Base-by-base conservation (phyloP, 2,888 invertebrate species). In the Drosophila anomelani region DNA sequence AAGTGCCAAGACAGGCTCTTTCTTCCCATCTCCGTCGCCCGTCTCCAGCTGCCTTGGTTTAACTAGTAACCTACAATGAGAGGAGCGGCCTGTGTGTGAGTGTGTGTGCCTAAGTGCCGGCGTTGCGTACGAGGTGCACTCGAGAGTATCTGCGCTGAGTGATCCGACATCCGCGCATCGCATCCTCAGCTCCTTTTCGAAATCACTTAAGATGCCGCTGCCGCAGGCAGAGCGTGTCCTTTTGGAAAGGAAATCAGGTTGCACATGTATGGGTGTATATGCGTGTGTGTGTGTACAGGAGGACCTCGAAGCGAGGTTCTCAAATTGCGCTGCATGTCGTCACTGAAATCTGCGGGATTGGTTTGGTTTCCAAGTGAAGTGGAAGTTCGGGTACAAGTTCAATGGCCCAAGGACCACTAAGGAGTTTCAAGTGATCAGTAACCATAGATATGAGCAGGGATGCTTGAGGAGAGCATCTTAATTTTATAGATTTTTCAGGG, bases 1-100 rank as follows among this genome's bases (percentile, higher is more conserved):
- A 60, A 76, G 88, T 81, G 87, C 72, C 87, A 51, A 51, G 51
- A 51, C 51, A 34, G 51, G 51, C 51, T 51, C 51, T 15, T 34
- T 78, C 73, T 20, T 23, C 39, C 44, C 51, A 13, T 20, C 57
- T 66, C 72, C 34, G 23, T 43, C 34, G 57, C 70, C 72, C 39
- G 20, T 59, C 58, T 54, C 49, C 29, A 69, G 61, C 62, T 57
- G 58, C 62, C 41, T 36, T 38, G 61, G 55, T 77, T 80, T 75
- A 69, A 87, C 89, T 85, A 90, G 87, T 90, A 85, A 85, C 85
- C 85, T 81, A 85, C 79, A 90, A 83, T 41, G 38, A 23, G 60
- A 47, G 47, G 55, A 53, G 51, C 51, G 9, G 34, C 51, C 9
- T 34, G 62, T 63, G 49, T 77, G 15, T 46, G 70, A 76, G 72